Conservation (phyloP, 1,140 invertebrate genomes). For the Aleiodes sp. region DNA sequence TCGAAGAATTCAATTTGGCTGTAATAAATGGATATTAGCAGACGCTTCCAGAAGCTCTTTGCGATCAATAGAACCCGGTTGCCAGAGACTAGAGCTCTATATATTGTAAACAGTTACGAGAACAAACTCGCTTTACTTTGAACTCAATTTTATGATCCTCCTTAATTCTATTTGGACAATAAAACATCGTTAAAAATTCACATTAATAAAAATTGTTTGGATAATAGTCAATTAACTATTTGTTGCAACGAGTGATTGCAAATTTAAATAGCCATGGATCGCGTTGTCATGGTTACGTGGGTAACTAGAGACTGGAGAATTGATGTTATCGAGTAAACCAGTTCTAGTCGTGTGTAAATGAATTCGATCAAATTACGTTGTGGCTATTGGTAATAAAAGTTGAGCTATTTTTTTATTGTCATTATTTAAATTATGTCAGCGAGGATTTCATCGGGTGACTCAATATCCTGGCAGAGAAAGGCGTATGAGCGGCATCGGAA, state of each 20-base stretch:
- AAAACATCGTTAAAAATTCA: not conserved
- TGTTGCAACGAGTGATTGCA: not conserved
- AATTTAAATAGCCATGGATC: not conserved
- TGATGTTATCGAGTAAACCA: not conserved
- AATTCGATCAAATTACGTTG: conserved; percentile 2
- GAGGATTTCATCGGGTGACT: not conserved
- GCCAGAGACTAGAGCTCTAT: conserved; percentile 4
- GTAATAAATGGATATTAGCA: not conserved
- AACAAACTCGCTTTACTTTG: not conserved
- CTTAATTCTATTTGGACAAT: not conserved
- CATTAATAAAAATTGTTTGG: not conserved
- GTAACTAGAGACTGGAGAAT: conserved; percentile 9
- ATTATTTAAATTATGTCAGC: not conserved
- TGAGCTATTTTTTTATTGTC: not conserved
- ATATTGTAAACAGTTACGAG: not conserved
- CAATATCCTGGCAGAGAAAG: conserved; percentile 35
- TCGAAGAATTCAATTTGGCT: not conserved
- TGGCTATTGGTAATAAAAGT: not conserved
- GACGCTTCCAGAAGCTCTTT: not conserved
- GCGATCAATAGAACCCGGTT: not conserved
- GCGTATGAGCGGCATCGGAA: conserved; percentile 50
- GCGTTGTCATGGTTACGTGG: not conserved
- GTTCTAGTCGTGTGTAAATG: not conserved
- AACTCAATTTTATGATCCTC: not conserved
- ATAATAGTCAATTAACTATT: not conserved